Conservation (phyloP, 2,113 vertebrate genomes). For the Paraplagusia blochii region DNA sequence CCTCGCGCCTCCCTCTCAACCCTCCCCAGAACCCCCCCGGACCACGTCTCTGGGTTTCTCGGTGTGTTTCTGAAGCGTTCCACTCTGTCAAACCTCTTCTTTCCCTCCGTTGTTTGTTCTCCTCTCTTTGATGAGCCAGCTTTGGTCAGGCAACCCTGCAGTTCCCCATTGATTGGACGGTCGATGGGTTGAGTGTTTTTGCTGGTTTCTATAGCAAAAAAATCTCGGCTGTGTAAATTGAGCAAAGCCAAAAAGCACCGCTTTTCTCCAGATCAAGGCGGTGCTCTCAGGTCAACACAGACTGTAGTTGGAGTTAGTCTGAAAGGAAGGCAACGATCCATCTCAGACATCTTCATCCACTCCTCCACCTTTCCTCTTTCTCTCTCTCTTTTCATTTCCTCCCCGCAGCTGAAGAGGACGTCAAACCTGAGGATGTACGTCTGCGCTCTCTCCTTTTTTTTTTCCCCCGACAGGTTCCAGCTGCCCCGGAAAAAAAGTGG, state of each 20-base stretch:
- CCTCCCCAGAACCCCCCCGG: background rate
- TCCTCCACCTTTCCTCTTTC: slow-evolving; percentile 23
- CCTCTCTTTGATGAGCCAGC: slow-evolving; percentile 64
- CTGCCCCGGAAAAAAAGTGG: slow-evolving; percentile 19
- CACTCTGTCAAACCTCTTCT: slow-evolving; percentile 58
- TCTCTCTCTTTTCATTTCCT: slow-evolving; percentile 52
- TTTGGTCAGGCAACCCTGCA: slow-evolving; percentile 50
- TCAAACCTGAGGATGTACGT: background rate
- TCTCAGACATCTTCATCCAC: slow-evolving; percentile 23
- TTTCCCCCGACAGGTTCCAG: slow-evolving; percentile 63
- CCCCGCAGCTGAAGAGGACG: slow-evolving; percentile 66
- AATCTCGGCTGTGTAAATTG: slow-evolving; percentile 56
- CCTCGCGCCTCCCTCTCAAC: too few species aligned
- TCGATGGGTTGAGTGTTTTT: slow-evolving; percentile 71
- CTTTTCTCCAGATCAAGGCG: slow-evolving; percentile 51
- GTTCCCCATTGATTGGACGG: slow-evolving; percentile 69
- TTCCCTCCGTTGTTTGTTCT: slow-evolving; percentile 60
- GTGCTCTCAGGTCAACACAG: slow-evolving; percentile 37
- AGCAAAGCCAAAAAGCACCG: slow-evolving; percentile 52
- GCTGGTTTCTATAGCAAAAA: slow-evolving; percentile 44
- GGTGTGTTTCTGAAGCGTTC: slow-evolving; percentile 53
- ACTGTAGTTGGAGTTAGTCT: slow-evolving; percentile 13
- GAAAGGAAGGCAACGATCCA: slow-evolving; percentile 15
- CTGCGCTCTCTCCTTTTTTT: slow-evolving; percentile 35
- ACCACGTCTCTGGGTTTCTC: slow-evolving; percentile 28